phyloP scores from a whole-genome alignment of 1,140 invertebrate genomes.

The Trissolcus basalis region DNA sequence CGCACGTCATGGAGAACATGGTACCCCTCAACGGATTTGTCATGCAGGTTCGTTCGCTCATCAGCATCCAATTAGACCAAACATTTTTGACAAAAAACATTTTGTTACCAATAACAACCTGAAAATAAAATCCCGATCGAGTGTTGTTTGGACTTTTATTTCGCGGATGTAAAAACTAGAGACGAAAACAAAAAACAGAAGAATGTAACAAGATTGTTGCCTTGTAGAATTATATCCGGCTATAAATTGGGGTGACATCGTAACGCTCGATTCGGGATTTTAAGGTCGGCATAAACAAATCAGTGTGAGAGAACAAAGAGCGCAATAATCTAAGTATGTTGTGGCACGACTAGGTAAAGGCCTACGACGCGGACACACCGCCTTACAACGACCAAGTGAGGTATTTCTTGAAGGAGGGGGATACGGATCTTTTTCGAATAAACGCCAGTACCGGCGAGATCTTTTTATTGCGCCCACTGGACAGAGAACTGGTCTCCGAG shows the following conservation, averaged over 20 bases:
- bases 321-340: conserved; percentile 52
- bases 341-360: conserved; percentile 79
- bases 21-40: conserved; percentile 87
- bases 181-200: too few species aligned
- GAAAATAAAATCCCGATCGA: too few species aligned
- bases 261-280: conserved; percentile 4
- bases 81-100: too few species aligned
- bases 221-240: conserved; percentile 18
- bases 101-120: conserved; percentile 1
- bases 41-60: conserved; percentile 71
- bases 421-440: conserved; percentile 90
- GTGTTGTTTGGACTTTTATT: too few species aligned
- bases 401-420: conserved; percentile 94
- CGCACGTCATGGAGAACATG: conserved; percentile 94
- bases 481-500: conserved; percentile 88
- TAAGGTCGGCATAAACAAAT: conserved; percentile 46
- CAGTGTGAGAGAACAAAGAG: conserved; percentile 43
- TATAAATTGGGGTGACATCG: conserved; percentile 8
- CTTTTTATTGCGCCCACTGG: conserved; percentile 85
- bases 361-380: conserved; percentile 92
- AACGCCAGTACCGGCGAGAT: conserved; percentile 93
- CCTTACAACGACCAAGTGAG: conserved; percentile 92
- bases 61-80: too few species aligned
- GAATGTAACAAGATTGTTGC: too few species aligned
- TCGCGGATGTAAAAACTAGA: too few species aligned